Conservation (phyloP, 2,113 vertebrate genomes). For the Muscicapa adusta region DNA sequence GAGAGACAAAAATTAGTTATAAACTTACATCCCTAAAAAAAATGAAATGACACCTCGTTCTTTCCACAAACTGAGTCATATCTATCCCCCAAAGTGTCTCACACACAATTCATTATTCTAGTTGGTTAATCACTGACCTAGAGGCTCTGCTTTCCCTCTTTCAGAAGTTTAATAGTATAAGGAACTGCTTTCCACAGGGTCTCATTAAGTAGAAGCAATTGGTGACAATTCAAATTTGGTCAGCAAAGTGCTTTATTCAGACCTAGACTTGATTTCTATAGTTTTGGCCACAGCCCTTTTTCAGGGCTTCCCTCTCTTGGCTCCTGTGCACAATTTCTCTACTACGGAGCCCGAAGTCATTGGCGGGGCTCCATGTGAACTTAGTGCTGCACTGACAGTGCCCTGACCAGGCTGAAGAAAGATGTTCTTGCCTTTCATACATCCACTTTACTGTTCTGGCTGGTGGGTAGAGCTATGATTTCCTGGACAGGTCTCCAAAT, state of each 20-base stretch:
- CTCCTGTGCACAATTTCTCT: not conserved
- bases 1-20: conserved; percentile 82
- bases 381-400: not conserved
- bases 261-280: not conserved
- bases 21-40: conserved; percentile 73
- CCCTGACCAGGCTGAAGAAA: not conserved
- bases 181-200: conserved; percentile 1
- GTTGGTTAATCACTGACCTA: conserved; percentile 53
- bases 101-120: conserved; percentile 12
- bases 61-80: conserved; percentile 64
- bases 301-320: conserved; percentile 3
- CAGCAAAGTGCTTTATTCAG: conserved; percentile 1
- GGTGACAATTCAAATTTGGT: conserved; percentile 44
- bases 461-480: not conserved
- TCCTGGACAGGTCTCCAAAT: not conserved
- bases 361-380: not conserved
- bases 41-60: conserved; percentile 50
- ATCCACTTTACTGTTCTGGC: accelerated
- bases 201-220: conserved; percentile 39
- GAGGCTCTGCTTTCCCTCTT: conserved; percentile 30
- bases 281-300: not conserved
- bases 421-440: not conserved
- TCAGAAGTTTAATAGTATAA: not conserved
- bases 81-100: conserved; percentile 60
- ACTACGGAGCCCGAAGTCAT: not conserved